Percentiles rank a stretch among this genome's conserved stretches.
Conservation (phyloP, 2,888 invertebrate species). For the Tinea pellionella region DNA sequence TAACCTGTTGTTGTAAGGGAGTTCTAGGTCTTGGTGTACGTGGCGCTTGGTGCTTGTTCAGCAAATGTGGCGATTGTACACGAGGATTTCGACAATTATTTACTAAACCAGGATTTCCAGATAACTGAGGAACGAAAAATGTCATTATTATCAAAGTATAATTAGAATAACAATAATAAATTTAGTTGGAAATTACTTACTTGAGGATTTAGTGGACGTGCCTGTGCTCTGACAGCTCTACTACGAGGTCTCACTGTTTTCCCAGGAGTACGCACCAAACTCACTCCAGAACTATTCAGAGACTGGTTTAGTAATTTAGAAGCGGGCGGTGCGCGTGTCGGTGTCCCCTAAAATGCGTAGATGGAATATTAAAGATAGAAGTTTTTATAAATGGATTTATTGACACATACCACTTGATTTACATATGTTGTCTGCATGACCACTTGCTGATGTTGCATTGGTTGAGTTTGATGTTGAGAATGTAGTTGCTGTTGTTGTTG, state of each 20-base stretch:
- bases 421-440: conserved; percentile 61
- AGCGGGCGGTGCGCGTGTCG: conserved; percentile 31
- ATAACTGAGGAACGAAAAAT: neutral
- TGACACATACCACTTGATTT: conserved; percentile 38
- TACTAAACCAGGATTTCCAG: neutral
- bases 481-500: conserved; percentile 34
- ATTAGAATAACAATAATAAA: no score
- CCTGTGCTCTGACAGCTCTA: neutral
- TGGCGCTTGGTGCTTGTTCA: conserved; percentile 42
- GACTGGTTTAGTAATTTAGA: conserved; percentile 49
- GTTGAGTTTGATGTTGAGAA: conserved; percentile 28
- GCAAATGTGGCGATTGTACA: conserved; percentile 35
- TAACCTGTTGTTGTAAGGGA: conserved; percentile 28
- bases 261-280: conserved; percentile 17
- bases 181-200: neutral
- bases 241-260: conserved; percentile 13
- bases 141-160: neutral
- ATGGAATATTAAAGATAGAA: no score
- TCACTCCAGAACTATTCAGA: conserved; percentile 26
- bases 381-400: neutral
- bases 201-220: conserved; percentile 14
- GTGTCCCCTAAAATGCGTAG: conserved; percentile 30
- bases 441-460: conserved; percentile 45
- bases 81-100: conserved; percentile 16
- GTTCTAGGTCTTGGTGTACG: conserved; percentile 39